A percentile compares a stretch with the other conserved stretches of the same genome.
Conservation (phyloP, 2,113 vertebrate species). For the Formicarius rufipectus region DNA sequence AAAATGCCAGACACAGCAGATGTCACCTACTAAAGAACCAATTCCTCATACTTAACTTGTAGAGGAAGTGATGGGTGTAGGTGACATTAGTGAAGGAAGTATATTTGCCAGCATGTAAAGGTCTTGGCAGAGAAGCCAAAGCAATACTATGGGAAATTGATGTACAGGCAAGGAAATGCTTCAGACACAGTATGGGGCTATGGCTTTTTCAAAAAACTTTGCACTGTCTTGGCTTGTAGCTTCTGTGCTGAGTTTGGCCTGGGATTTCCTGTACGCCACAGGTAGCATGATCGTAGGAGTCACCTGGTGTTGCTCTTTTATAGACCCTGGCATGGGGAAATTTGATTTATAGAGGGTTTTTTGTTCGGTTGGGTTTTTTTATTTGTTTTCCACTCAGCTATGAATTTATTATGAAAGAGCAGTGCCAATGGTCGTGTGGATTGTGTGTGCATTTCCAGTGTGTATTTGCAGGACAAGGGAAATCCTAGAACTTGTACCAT, state of each 20-base stretch:
- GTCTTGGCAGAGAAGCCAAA: background rate
- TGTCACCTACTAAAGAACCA: background rate
- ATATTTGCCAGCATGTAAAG: background rate
- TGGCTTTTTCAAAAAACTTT: background rate
- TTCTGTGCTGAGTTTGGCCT: background rate
- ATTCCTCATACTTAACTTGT: background rate
- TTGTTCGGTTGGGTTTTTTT: background rate
- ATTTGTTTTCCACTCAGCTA: background rate
- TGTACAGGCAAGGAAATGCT: background rate
- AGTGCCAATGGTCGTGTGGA: background rate
- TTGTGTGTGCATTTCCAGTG: background rate
- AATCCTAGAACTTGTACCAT: background rate
- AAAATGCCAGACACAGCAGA: background rate
- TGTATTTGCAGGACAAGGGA: background rate
- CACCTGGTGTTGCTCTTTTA: background rate
- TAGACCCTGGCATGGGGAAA: background rate
- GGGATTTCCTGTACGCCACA: background rate
- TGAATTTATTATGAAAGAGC: background rate
- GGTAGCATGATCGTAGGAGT: background rate
- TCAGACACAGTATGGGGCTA: background rate
- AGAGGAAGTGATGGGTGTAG: background rate
- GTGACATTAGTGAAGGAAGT: background rate
- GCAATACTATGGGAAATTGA: background rate
- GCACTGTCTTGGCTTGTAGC: background rate
- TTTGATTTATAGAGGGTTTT: background rate